These are phyloP conservation scores for Harlomillsia oculata DNA, from an alignment of 1,140 invertebrate genomes.

Conservation along the genomic window DNA sequence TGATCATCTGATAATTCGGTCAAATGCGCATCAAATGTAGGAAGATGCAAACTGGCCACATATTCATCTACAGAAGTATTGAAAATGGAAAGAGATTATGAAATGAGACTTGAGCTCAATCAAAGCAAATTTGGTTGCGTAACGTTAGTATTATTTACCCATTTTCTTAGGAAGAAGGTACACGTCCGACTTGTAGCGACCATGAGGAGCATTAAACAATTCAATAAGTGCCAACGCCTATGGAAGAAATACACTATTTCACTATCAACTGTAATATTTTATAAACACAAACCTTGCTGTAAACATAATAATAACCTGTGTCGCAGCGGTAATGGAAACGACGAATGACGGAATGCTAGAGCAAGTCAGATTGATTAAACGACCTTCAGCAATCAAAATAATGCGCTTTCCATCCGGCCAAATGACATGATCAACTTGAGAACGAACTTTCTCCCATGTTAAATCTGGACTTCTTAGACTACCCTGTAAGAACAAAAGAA, in stretches of 20 bases:
- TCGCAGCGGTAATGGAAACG: conserved; percentile 87
- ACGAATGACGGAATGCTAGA: conserved; percentile 96
- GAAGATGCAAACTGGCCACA: conserved; percentile 87
- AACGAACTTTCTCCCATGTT: conserved; percentile 93
- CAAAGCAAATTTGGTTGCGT: not conserved
- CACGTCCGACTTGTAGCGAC: conserved; percentile 92
- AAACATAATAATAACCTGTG: conserved; percentile 56
- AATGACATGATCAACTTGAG: conserved; percentile 94
- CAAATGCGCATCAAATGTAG: conserved; percentile 92
- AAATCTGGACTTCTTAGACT: conserved; percentile 84
- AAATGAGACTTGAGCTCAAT: not conserved
- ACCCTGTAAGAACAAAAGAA: conserved; percentile 52
- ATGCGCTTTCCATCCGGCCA: conserved; percentile 89
- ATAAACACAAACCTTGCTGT: not conserved
- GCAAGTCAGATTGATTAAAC: conserved; percentile 90
- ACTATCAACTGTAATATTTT: not conserved
- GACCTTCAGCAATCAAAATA: conserved; percentile 86
- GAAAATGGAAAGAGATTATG: conserved; percentile 36
- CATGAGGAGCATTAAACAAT: conserved; percentile 85
- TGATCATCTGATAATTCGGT: conserved; percentile 94
- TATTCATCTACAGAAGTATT: conserved; percentile 95
- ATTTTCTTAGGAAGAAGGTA: conserved; percentile 97
- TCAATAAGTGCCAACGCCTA: conserved; percentile 87
- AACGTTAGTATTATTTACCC: conserved; percentile 52
- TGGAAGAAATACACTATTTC: conserved; percentile 30